phyloP scores from a whole-genome alignment of 1,140 invertebrate genomes.

The Penaeus japonicus region DNA sequence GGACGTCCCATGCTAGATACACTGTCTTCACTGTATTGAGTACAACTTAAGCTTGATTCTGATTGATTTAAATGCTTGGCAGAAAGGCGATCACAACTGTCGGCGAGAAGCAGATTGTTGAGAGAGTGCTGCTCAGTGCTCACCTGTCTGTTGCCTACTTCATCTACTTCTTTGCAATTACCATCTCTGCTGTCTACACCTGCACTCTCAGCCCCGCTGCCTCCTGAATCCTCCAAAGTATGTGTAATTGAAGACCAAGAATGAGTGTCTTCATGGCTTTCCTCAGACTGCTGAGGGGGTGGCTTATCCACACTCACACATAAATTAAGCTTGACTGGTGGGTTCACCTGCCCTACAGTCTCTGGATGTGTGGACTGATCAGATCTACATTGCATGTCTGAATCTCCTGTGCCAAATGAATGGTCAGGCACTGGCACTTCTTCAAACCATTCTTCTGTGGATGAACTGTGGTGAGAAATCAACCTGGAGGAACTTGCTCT shows the following conservation, averaged over 20 bases:
- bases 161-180: conserved; percentile 10
- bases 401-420: neutral
- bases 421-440: conserved; percentile 56
- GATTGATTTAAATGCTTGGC: conserved; percentile 34
- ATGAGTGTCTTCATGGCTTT: neutral
- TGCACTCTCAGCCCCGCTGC: conserved; percentile 15
- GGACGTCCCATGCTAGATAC: conserved; percentile 33
- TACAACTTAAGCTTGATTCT: conserved; percentile 40
- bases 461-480: conserved; percentile 63
- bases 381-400: neutral
- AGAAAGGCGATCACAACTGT: conserved; percentile 45
- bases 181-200: conserved; percentile 33
- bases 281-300: conserved; percentile 20
- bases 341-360: neutral
- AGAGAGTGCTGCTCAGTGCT: conserved; percentile 51
- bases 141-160: conserved; percentile 2
- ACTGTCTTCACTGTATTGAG: conserved; percentile 46
- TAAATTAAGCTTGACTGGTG: neutral
- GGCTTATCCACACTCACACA: neutral
- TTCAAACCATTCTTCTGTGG: conserved; percentile 65
- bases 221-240: conserved; percentile 29
- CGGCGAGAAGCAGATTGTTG: conserved; percentile 44
- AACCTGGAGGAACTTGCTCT: conserved; percentile 56
- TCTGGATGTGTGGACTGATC: neutral
- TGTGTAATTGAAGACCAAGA: neutral